Conservation (phyloP, 2,113 vertebrate genomes). For the human (Homo sapiens) region GRCh38 chr6:18596001-18596500, state of each 20-base stretch:
- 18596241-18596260: constrained; percentile 64
- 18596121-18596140: constrained; percentile 79
- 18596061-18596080: constrained; percentile 77
- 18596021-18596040: constrained; percentile 76
- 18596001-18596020: constrained; percentile 80
- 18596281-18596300: constrained; percentile 63
- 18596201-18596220: constrained; percentile 78
- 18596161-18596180: constrained; percentile 86
- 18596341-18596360: not conserved
- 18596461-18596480: accelerated
- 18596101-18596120: constrained; percentile 72
- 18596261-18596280: constrained; percentile 32
- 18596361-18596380: not conserved
- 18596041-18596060: constrained; percentile 85
- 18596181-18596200: constrained; percentile 78
- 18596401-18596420: constrained; percentile 81
- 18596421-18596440: constrained; percentile 89
- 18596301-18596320: constrained; percentile 45
- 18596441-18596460: constrained; percentile 66
- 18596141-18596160: constrained; percentile 85
- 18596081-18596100: constrained; percentile 81
- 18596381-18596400: not conserved
- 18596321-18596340: constrained; percentile 38
- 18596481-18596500: not conserved
- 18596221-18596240: constrained; percentile 52